Evolutionary conservation across 2,113 vertebrate species (phyloP).

Genomic region (Perccottus glenii): DNA sequence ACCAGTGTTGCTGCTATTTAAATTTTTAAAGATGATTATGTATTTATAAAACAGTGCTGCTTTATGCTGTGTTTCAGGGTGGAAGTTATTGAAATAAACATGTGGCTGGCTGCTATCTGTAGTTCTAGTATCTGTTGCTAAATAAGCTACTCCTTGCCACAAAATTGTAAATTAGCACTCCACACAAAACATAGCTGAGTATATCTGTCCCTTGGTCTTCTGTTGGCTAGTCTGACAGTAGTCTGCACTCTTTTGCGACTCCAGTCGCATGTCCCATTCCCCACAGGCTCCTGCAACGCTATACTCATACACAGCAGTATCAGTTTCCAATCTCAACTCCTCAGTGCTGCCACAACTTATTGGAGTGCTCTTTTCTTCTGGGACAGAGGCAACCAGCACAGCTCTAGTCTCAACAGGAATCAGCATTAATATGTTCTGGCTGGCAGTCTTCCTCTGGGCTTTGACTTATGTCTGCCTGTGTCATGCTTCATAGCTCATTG

Average conservation of each 20-base stretch:
- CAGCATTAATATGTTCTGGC: slow-evolving; percentile 35
- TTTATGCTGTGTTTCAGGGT: too few species aligned
- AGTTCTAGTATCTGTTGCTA: too few species aligned
- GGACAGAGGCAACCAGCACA: slow-evolving; percentile 14
- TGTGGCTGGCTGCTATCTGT: too few species aligned
- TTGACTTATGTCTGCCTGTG: slow-evolving; percentile 29
- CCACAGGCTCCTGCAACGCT: slow-evolving; percentile 9
- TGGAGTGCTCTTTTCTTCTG: slow-evolving; percentile 41
- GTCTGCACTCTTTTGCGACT: slow-evolving; percentile 10
- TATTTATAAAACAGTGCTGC: too few species aligned
- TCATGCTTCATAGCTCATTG: slow-evolving; percentile 21
- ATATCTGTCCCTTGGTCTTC: not conserved
- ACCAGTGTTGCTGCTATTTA: too few species aligned
- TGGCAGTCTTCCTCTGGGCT: slow-evolving; percentile 18
- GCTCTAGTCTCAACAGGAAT: slow-evolving; percentile 46
- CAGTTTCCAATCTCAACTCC: slow-evolving; percentile 29
- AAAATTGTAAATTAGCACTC: too few species aligned
- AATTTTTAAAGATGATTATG: too few species aligned
- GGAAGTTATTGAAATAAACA: too few species aligned
- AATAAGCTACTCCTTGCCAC: too few species aligned
- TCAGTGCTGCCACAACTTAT: slow-evolving; percentile 61
- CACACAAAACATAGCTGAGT: too few species aligned
- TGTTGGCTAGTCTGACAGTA: not conserved
- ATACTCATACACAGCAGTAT: slow-evolving; percentile 2
- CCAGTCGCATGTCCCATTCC: slow-evolving; percentile 11